Base-by-base conservation (phyloP, 2,113 vertebrate genomes). In the Euleptes europaea region DNA sequence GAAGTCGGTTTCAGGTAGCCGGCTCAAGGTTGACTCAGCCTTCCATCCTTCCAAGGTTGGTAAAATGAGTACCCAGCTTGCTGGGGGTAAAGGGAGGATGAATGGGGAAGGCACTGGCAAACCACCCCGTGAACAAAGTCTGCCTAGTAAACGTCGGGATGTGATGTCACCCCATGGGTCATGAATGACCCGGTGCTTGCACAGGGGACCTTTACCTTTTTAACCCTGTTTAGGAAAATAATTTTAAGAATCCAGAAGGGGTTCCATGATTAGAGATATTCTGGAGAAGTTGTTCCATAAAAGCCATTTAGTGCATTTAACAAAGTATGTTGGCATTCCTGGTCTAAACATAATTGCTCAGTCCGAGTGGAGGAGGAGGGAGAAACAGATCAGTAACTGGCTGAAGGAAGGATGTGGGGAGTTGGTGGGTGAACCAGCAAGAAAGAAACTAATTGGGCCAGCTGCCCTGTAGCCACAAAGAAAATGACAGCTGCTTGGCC, bases 401-500 rank as follows among this genome's bases (percentile, higher is more conserved):
- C 23, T 33, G 69, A 7, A 21, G 47, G 40, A 40, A 26, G 19
- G 21, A 5, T 73, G 40, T 38, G 38, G 26, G 42, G 42, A 21
- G 42, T 73, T 44, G 57, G 8, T 54, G 47, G 47, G 47, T 49
- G 8, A 57, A 23, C n/a, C 49, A 57, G 10, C 51, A 78, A 1
- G 12, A 65, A 19, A 49, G 38, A 3, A 1, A 38, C 49, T 81
- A 63, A 85, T 44, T 2, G 6, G 11, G 15, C 49, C 31, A 91
- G 86, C 80, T 35, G 51, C n/a, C 8, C 73, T 38, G 82, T 79
- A 84, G 80, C 72, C 88, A 79, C 71, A 89, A 86, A 85, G 88
- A 87, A 92, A 75, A 88, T 89, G 91, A 89, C 91, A 90, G 73
- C 80, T 77, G 71, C 88, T 92, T 92, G 92, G 86, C 57, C 82